Evolutionary conservation across 2,113 vertebrate genomes (phyloP), one percentile per base, ranked within the genome.

Genomic region (Sinocyclocheilus rhinocerous): DNA sequence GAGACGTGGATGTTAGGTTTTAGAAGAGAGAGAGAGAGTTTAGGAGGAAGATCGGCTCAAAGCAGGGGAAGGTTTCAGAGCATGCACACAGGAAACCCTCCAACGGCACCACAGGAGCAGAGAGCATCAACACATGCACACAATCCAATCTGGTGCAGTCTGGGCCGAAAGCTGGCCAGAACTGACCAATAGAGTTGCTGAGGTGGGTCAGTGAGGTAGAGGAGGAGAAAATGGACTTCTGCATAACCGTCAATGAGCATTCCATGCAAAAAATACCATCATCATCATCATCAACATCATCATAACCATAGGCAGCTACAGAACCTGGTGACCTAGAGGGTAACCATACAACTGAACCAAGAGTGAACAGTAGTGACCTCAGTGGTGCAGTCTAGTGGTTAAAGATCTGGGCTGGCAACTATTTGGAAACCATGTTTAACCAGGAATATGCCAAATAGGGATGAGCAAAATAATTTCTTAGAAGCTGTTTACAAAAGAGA

Each of bases 261-360:
- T 94, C 93, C 94, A 94, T 93, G 93, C 94, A 95, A 93, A 95
- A 93, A 96, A 92, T 95, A 95, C 94, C 94, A 93, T 93, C 39
- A 76, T 86, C 76, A 70, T 33, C 65, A 67, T 65, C 4, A 29
- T 7, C 45, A 29, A 29, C 16, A 67, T 33, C 92, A 93, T 92
- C 65, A 67, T 65, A 1, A 29, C 1, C 45, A 88, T 85, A 87
- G 82, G 91, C 91, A 91, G 91, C 89, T 65, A 90, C 89, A 94
- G 90, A 90, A 90, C 90, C 90, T 93, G 90, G 89, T 83, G 89
- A 94, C 93, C 90, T 91, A 88, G 93, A 93, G 90, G 92, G 91
- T 93, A 89, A 93, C 88, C 90, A 91, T 92, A 86, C 80, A 89
- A 76, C 84, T 83, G 86, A 93, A 94, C 93, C 93, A 94, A 93